phyloP scores from a whole-genome alignment of 2,888 invertebrate genomes.

The Coenonympha glycerion region DNA sequence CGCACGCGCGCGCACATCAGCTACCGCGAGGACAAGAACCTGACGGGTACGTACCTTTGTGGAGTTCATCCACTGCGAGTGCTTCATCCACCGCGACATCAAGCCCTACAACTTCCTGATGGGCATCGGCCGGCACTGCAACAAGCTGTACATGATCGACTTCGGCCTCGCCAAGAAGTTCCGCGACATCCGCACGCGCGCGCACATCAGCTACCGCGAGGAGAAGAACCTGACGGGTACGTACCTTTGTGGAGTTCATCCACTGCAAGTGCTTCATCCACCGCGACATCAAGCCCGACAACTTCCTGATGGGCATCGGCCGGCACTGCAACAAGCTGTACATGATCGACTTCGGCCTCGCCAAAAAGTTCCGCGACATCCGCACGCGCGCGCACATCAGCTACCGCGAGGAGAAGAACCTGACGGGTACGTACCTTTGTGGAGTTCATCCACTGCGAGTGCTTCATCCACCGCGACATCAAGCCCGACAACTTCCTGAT shows the following conservation, averaged over 20 bases:
- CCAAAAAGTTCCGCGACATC: conserved; percentile 98
- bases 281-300: conserved; percentile 98
- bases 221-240: conserved; percentile 94
- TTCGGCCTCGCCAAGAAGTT: conserved; percentile 99
- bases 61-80: conserved; percentile 97
- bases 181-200: conserved; percentile 92
- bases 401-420: conserved; percentile 98
- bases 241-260: conserved; percentile 82
- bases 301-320: conserved; percentile 99
- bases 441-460: conserved; percentile 97
- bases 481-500: conserved; percentile 98
- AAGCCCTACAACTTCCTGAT: conserved; percentile 98
- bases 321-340: conserved; percentile 98
- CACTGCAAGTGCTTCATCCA: conserved; percentile 99
- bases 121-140: conserved; percentile 99
- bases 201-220: conserved; percentile 97
- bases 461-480: conserved; percentile 97
- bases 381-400: conserved; percentile 93
- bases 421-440: conserved; percentile 79
- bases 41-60: conserved; percentile 81
- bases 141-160: conserved; percentile 99
- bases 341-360: conserved; percentile 99
- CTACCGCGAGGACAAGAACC: conserved; percentile 98
- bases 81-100: conserved; percentile 97
- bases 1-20: conserved; percentile 93